A percentile compares a stretch with the other conserved stretches of the same genome.
Evolutionary conservation across 2,888 invertebrate species (phyloP).

Genomic region (Pollenia griseotomentosa): DNA sequence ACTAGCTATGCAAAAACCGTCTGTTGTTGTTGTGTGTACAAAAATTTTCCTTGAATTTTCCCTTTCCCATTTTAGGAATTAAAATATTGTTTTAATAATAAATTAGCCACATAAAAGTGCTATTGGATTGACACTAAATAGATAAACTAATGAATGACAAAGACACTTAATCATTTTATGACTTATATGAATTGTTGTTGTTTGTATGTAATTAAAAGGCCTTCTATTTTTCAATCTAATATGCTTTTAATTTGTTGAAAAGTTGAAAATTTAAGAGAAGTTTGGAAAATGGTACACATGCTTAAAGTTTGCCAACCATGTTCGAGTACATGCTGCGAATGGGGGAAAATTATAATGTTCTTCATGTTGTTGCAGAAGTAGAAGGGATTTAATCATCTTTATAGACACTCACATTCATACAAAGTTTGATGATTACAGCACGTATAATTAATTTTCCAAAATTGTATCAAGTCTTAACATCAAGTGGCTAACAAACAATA

Average conservation of each 20-base stretch:
- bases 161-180: neutral
- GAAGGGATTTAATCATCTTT: no score
- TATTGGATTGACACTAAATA: neutral
- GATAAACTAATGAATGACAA: neutral
- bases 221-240: no score
- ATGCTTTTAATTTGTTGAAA: no score
- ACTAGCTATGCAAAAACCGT: no score
- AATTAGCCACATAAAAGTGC: neutral
- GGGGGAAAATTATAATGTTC: no score
- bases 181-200: no score
- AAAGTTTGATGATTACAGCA: neutral
- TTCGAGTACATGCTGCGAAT: no score
- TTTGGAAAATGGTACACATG: neutral
- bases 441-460: constrained; percentile 8
- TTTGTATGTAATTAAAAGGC: no score
- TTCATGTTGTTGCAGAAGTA: no score
- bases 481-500: neutral
- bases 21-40: no score
- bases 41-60: neutral
- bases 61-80: neutral
- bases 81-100: neutral
- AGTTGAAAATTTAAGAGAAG: neutral
- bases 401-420: neutral
- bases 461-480: neutral
- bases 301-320: no score